Percentiles rank a stretch among this genome's conserved stretches.
These are phyloP conservation scores for Drosophila phalerata DNA, from an alignment of 2,888 invertebrate species.

Conservation along the genomic window DNA sequence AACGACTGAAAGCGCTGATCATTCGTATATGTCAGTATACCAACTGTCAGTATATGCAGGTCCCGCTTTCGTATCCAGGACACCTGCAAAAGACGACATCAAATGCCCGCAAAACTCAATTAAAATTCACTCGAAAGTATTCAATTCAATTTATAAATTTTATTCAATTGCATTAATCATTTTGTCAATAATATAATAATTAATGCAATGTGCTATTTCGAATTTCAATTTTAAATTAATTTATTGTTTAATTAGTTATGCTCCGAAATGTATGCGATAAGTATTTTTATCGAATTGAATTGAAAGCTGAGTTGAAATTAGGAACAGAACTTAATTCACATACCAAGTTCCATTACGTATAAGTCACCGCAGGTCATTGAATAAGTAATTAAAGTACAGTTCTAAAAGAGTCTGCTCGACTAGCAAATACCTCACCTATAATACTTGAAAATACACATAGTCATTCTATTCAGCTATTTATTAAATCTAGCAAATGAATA, in stretches of 20 bases:
- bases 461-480: no score
- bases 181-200: constrained; percentile 6
- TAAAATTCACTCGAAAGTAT: background rate
- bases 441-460: background rate
- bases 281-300: background rate
- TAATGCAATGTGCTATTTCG: background rate
- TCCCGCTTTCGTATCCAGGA: constrained; percentile 94
- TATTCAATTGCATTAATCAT: background rate
- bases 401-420: background rate
- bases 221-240: background rate
- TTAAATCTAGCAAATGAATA: no score
- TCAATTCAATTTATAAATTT: background rate
- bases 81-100: constrained; percentile 80
- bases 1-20: constrained; percentile 91
- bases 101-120: constrained; percentile 8
- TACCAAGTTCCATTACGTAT: background rate
- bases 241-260: background rate
- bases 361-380: background rate
- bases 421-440: background rate
- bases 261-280: background rate
- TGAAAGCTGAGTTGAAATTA: background rate
- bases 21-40: constrained; percentile 90
- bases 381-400: background rate
- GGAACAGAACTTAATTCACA: background rate
- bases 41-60: constrained; percentile 91